Base-by-base conservation (phyloP, 2,113 vertebrate species). In the Etia nguti region DNA sequence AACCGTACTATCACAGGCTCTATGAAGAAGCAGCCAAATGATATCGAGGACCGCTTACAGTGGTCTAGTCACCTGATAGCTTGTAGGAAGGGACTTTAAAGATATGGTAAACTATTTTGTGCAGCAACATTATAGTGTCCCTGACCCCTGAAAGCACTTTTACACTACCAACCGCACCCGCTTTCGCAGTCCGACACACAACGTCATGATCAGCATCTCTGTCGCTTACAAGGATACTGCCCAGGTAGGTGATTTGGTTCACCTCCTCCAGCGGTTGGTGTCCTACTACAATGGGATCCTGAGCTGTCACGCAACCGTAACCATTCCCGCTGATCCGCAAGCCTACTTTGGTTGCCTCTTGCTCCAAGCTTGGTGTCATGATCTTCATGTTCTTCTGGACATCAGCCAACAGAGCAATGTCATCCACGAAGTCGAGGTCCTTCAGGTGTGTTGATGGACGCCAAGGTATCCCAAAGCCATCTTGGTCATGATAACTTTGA, bases 371-470 rank as follows among this genome's bases (percentile, higher is more conserved):
- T 11, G 29, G 29, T 1, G 29, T 62, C 59, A 6, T 34, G 59
- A 16, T 62, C 3, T 9, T 1, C 59, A 6, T 62, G 16, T 62
- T 62, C 59, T 62, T 62, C 29, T 1, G 2, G 59, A 62, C 16
- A 0, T 62, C 29, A 34, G 59, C 59, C 29, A 62, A 62, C 59
- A 34, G 0, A 11, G 9, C 0, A 1, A 62, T 62, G 59, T 34
- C 59, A 62, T 62, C 59, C 59, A 20, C 4, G 5, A 62, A 62
- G 59, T 62, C 2, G 29, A 62, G 16, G 18, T 62, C 31, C 59
- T 36, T n/a, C 31, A 62, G 2, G 6, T 0, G 10, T 36, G 18
- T 62, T 62, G 59, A 36, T 1, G 31, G 0, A 62, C 7, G 59
- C 0, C 18, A 36, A 36, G 59, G 18, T 62, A 62, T 62, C 59